A percentile compares a stretch with the other conserved stretches of the same genome.
Conservation (phyloP, 53 echinoderm and acorn worm genomes). For the Antedon mediterranea region DNA sequence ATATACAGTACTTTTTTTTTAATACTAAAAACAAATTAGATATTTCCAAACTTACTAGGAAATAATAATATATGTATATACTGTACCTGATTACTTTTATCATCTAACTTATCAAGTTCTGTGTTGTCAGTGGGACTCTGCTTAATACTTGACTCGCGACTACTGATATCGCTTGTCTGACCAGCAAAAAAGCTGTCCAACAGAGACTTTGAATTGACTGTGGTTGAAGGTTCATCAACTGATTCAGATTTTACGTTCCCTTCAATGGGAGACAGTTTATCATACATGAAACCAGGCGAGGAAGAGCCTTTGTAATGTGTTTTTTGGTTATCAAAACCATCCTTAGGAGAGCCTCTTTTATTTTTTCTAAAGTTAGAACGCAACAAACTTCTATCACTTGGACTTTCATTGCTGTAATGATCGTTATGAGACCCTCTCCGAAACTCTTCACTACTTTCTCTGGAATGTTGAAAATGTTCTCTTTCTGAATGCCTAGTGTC, state of each 20-base stretch:
- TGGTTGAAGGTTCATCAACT: not conserved
- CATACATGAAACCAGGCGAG: not conserved
- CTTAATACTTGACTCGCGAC: not conserved
- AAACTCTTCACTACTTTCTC: not conserved
- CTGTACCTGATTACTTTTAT: not conserved
- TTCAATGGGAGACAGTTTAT: not conserved
- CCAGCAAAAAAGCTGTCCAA: not conserved
- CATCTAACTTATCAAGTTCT: not conserved
- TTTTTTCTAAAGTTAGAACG: not conserved
- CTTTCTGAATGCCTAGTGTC: not conserved
- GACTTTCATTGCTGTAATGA: not conserved
- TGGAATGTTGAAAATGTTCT: not conserved
- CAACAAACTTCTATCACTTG: not conserved
- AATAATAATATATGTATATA: no score
- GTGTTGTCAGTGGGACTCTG: not conserved
- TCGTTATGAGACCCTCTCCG: not conserved
- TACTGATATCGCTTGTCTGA: not conserved
- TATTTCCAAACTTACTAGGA: no score
- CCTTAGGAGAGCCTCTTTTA: not conserved
- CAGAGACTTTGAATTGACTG: not conserved
- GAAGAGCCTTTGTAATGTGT: not conserved
- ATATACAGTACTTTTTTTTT: no score
- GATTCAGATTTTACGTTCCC: not conserved
- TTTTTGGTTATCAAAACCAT: not conserved
- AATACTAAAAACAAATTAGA: no score